These are phyloP conservation scores for Macaria liturata DNA, from an alignment of 2,888 invertebrate species.

Conservation along the genomic window DNA sequence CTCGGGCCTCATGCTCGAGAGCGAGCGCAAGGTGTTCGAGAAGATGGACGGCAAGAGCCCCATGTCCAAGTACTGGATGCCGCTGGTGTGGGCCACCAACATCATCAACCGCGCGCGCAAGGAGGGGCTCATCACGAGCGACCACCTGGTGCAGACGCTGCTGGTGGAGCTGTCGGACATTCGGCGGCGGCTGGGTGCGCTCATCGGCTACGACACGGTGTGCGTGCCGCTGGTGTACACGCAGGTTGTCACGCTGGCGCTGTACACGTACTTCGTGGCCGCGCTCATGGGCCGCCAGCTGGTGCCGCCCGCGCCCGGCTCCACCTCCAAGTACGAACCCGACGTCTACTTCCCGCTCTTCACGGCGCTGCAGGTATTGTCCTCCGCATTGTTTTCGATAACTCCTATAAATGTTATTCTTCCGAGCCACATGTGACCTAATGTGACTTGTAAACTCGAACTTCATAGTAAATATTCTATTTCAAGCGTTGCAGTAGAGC, in stretches of 20 bases:
- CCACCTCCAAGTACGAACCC: constrained; percentile 82
- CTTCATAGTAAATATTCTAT: too few species aligned
- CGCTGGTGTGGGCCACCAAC: constrained; percentile 95
- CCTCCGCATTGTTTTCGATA: too few species aligned
- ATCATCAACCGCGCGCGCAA: constrained; percentile 94
- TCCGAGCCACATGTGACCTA: too few species aligned
- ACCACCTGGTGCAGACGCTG: constrained; percentile 96
- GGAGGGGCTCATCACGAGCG: constrained; percentile 92
- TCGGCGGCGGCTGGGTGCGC: constrained; percentile 90
- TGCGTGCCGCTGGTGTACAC: constrained; percentile 96
- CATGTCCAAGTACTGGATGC: constrained; percentile 96
- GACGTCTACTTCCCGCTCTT: constrained; percentile 96
- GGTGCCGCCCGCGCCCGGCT: constrained; percentile 83
- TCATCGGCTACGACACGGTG: constrained; percentile 95
- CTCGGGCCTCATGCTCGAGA: constrained; percentile 95
- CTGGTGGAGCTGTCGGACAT: constrained; percentile 95
- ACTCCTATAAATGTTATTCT: too few species aligned
- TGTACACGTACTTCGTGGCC: constrained; percentile 95
- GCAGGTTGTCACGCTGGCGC: constrained; percentile 96
- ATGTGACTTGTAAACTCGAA: too few species aligned
- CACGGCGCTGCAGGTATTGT: constrained; percentile 91
- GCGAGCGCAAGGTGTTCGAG: constrained; percentile 95
- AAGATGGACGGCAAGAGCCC: constrained; percentile 94
- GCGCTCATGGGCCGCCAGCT: constrained; percentile 95
- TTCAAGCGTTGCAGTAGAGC: too few species aligned